Percentiles rank a stretch among this genome's conserved stretches.
Conservation (phyloP, 1,140 invertebrate species). For the Zaprionus ghesquierei region DNA sequence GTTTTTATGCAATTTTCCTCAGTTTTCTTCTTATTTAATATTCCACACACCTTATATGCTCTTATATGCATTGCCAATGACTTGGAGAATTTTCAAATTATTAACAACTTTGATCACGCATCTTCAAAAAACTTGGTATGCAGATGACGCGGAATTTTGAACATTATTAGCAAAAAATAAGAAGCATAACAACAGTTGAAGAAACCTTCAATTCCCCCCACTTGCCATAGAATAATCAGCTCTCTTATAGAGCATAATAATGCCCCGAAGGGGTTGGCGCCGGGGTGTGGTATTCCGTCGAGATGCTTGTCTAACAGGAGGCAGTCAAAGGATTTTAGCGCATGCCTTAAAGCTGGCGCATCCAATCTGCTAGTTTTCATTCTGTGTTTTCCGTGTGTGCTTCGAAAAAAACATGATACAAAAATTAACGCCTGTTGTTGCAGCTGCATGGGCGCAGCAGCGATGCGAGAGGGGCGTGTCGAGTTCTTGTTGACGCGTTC, state of each 20-base stretch:
- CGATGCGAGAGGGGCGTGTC: background rate
- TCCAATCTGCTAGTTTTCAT: constrained; percentile 26
- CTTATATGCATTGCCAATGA: background rate
- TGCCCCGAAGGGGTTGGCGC: background rate
- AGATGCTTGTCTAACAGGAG: constrained; percentile 13
- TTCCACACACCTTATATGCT: background rate
- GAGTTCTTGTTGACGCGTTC: background rate
- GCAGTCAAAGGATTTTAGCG: constrained; percentile 31
- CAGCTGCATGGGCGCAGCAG: background rate
- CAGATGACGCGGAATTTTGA: background rate
- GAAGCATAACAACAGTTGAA: background rate
- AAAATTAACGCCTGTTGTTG: constrained; percentile 29
- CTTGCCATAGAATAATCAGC: constrained; percentile 18
- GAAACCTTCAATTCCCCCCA: background rate
- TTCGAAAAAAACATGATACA: constrained; percentile 14
- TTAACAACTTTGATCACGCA: background rate
- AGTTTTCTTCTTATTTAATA: background rate
- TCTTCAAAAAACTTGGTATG: background rate
- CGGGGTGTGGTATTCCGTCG: background rate
- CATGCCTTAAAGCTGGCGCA: background rate
- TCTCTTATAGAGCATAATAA: constrained; percentile 8
- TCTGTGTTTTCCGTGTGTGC: constrained; percentile 4
- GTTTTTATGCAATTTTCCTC: background rate
- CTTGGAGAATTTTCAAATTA: background rate
- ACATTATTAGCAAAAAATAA: constrained; percentile 10